Conservation (phyloP, 2,888 invertebrate species). For the Drosophila hamatofila region DNA sequence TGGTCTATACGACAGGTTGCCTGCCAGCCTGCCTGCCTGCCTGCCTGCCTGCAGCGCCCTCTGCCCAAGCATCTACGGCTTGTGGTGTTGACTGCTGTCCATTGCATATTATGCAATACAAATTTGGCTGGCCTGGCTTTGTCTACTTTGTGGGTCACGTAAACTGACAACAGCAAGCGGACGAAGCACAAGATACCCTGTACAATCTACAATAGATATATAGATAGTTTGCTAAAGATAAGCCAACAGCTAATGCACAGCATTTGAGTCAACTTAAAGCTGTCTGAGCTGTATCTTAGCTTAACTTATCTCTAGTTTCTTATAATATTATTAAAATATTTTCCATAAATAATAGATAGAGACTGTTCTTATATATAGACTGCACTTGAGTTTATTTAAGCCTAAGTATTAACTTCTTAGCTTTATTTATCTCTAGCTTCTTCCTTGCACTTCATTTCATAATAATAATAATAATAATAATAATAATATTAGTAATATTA, state of each 20-base stretch:
- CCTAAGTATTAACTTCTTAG: no score
- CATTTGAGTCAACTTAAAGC: no score
- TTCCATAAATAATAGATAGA: no score
- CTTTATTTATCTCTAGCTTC: background rate
- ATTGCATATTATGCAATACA: conserved; percentile 73
- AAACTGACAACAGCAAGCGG: conserved; percentile 17
- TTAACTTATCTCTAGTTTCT: no score
- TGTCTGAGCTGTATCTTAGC: no score
- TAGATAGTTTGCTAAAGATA: background rate
- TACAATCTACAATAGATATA: background rate
- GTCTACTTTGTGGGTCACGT: conserved; percentile 48
- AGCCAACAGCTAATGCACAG: no score
- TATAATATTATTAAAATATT: no score
- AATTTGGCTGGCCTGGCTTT: conserved; percentile 63
- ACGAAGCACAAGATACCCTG: conserved; percentile 8
- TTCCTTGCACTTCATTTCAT: background rate
- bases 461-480: no score
- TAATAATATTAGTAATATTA: no score
- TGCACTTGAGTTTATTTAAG: no score
- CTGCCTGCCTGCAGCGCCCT: background rate
- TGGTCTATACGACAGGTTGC: conserved; percentile 30
- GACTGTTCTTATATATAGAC: no score
- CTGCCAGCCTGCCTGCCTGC: background rate
- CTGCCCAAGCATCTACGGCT: conserved; percentile 12
- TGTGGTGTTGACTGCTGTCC: conserved; percentile 56